A percentile compares a stretch with the other conserved stretches of the same genome.
phyloP scores from a whole-genome alignment of 2,888 invertebrate species.

The Pseudococcus viburni region DNA sequence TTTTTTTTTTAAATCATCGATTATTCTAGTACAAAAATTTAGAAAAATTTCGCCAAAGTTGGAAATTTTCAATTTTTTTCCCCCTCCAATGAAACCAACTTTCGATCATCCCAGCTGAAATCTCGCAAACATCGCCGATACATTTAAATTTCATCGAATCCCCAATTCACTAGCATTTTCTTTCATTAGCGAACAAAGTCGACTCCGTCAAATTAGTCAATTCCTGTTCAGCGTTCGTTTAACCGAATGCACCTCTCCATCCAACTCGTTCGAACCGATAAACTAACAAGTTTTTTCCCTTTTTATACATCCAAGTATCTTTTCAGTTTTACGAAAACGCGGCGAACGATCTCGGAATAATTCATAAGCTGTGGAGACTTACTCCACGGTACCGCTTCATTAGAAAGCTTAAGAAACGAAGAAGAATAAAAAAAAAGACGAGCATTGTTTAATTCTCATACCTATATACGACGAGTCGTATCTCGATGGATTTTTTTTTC shows the following conservation, averaged over 20 bases:
- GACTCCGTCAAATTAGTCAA: neutral
- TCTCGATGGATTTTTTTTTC: neutral
- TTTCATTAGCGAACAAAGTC: neutral
- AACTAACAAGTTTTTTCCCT: neutral
- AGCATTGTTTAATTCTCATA: slow-evolving; percentile 28
- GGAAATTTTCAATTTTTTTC: too few relatives aligned
- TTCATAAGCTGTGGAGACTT: slow-evolving; percentile 22
- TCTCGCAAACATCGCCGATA: too few relatives aligned
- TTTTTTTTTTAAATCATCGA: too few relatives aligned
- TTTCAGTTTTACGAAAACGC: neutral
- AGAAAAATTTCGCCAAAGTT: too few relatives aligned
- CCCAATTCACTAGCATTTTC: neutral
- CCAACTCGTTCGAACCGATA: slow-evolving; percentile 4
- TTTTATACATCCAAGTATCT: neutral
- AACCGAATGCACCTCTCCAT: neutral
- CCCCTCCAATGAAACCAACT: too few relatives aligned
- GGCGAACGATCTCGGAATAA: slow-evolving; percentile 33
- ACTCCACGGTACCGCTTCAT: slow-evolving; percentile 20
- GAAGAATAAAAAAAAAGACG: neutral
- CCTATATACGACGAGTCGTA: neutral
- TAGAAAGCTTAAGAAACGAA: neutral
- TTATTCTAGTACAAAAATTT: too few relatives aligned
- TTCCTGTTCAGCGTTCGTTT: neutral
- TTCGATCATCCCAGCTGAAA: too few relatives aligned
- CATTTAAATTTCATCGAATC: neutral